Conservation (phyloP, 2,888 invertebrate genomes). For the Endotricha flammealis region DNA sequence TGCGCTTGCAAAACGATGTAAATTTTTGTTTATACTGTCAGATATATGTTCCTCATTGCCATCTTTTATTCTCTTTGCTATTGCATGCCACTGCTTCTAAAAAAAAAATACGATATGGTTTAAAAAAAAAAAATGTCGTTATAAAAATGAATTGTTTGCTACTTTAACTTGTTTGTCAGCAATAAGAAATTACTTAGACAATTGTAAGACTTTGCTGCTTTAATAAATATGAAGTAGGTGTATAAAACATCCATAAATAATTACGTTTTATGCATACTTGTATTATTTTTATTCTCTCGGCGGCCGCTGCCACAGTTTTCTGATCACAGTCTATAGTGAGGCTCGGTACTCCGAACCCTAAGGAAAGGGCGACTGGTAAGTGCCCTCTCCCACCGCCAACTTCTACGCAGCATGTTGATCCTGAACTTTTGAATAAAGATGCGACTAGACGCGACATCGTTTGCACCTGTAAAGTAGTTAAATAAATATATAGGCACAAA, state of each 20-base stretch:
- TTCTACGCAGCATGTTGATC: conserved; percentile 87
- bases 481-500: too few relatives aligned
- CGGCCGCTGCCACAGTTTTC: conserved; percentile 66
- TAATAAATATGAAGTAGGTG: too few relatives aligned
- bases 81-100: conserved; percentile 79
- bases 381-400: conserved; percentile 95
- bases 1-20: conserved; percentile 80
- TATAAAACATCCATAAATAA: background rate
- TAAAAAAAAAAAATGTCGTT: too few relatives aligned
- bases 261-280: conserved; percentile 42
- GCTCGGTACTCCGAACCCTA: conserved; percentile 84
- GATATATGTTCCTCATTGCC: conserved; percentile 27
- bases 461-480: conserved; percentile 78
- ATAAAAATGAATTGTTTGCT: too few relatives aligned
- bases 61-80: conserved; percentile 62
- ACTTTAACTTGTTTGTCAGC: too few relatives aligned
- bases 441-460: conserved; percentile 80
- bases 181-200: too few relatives aligned
- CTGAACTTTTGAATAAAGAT: conserved; percentile 78
- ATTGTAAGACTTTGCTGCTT: too few relatives aligned
- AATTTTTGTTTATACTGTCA: conserved; percentile 24
- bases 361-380: conserved; percentile 84
- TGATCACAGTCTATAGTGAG: conserved; percentile 89
- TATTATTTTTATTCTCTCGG: conserved; percentile 79
- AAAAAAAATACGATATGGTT: too few relatives aligned